These are phyloP conservation scores for Lacanobia wlatinum DNA, from an alignment of 2,888 invertebrate genomes.

Conservation along the genomic window DNA sequence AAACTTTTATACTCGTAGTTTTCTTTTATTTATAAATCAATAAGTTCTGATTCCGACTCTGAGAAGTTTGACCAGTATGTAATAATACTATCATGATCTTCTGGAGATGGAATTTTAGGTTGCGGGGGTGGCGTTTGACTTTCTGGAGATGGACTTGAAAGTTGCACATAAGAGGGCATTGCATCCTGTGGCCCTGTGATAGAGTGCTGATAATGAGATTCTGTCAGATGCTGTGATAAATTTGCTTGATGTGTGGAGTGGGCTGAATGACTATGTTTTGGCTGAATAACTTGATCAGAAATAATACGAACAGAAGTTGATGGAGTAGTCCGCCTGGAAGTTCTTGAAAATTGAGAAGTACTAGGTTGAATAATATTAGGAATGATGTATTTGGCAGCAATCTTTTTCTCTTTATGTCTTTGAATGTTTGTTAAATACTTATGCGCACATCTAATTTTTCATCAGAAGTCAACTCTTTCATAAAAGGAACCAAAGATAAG, in stretches of 20 bases:
- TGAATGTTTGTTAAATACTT: constrained; percentile 17
- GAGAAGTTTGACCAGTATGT: constrained; percentile 16
- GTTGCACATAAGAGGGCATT: constrained; percentile 12
- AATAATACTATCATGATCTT: constrained; percentile 6
- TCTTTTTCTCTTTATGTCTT: constrained; percentile 12
- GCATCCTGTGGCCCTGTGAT: constrained; percentile 13
- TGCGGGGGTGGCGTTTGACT: constrained; percentile 19
- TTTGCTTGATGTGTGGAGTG: constrained; percentile 18
- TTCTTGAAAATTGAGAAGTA: neutral
- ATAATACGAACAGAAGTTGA: constrained; percentile 19
- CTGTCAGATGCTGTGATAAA: constrained; percentile 24
- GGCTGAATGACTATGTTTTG: constrained; percentile 2
- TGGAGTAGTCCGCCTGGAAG: constrained; percentile 5
- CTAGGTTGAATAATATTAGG: neutral
- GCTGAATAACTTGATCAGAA: constrained; percentile 25
- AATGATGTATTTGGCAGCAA: neutral
- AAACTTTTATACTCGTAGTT: neutral
- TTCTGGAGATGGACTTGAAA: constrained; percentile 22
- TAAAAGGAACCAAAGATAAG: constrained; percentile 30
- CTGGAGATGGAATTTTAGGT: constrained; percentile 5
- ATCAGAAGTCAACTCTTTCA: constrained; percentile 19
- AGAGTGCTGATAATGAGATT: constrained; percentile 17
- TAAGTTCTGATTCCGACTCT: constrained; percentile 1
- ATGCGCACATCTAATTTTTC: constrained; percentile 16
- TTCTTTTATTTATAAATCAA: neutral